Conservation (phyloP, 1,140 invertebrate genomes). For the Ladona fulva region DNA sequence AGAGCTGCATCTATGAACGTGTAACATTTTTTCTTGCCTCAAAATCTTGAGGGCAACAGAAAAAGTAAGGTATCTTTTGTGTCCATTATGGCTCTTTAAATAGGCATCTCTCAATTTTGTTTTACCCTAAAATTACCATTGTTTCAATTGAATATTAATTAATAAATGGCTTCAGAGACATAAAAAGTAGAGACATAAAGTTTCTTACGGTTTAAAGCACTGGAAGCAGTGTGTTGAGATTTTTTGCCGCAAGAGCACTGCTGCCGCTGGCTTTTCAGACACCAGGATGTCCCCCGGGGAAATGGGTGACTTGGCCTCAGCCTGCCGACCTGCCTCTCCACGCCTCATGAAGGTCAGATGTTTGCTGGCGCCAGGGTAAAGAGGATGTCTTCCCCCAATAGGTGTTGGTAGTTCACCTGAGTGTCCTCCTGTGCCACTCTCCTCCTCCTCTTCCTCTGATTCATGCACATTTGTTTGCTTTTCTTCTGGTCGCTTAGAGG, state of each 20-base stretch:
- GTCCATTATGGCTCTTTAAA: no score
- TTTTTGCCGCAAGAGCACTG: slow-evolving; percentile 61
- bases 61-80: no score
- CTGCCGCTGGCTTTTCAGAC: slow-evolving; percentile 63
- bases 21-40: no score
- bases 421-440: background rate
- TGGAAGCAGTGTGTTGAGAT: slow-evolving; percentile 63
- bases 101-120: no score
- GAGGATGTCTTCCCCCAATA: slow-evolving; percentile 37
- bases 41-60: no score
- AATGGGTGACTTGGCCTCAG: slow-evolving; percentile 52
- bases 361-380: slow-evolving; percentile 46
- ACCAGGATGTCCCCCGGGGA: slow-evolving; percentile 55
- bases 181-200: no score
- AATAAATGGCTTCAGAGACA: no score
- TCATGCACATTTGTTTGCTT: no score
- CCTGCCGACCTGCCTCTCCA: slow-evolving; percentile 45
- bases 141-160: no score
- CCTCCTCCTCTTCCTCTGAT: background rate
- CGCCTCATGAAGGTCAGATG: background rate
- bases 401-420: background rate
- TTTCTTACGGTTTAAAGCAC: slow-evolving; percentile 50
- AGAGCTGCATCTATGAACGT: no score
- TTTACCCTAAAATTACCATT: no score
- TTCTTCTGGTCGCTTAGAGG: no score